phyloP scores from a whole-genome alignment of 2,113 vertebrate species.

The Mungos mungo region DNA sequence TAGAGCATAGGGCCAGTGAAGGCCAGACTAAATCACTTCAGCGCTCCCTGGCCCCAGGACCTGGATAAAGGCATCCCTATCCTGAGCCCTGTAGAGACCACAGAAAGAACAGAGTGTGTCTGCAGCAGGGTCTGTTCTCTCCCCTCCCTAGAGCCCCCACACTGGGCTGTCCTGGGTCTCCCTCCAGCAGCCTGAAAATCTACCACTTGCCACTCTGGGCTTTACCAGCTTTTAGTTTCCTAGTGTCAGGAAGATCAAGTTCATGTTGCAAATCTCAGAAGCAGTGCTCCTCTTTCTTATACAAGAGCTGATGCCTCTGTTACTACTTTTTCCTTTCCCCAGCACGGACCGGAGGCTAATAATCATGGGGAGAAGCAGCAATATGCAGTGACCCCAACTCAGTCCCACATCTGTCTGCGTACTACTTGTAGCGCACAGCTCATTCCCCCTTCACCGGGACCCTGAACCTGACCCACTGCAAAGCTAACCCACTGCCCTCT shows the following conservation, averaged over 20 bases:
- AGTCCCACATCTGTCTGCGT: not conserved
- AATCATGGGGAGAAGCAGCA: not conserved
- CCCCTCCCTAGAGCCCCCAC: not conserved
- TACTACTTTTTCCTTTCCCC: not conserved
- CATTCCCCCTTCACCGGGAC: too few relatives aligned
- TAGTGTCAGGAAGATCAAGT: not conserved
- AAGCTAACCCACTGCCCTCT: not conserved
- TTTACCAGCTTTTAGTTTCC: constrained; percentile 13
- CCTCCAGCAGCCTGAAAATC: not conserved
- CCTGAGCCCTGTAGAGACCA: not conserved
- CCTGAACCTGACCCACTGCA: not conserved
- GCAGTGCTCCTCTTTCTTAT: not conserved
- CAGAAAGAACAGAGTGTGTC: accelerated
- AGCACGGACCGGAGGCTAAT: not conserved
- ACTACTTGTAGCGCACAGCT: not conserved
- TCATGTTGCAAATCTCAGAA: not conserved
- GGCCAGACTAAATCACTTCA: not conserved
- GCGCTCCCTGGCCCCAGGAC: too few relatives aligned
- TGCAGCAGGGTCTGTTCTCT: not conserved
- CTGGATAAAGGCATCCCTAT: not conserved
- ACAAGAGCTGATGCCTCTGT: not conserved
- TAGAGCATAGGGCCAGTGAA: not conserved
- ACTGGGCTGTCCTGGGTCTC: not conserved
- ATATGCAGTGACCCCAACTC: not conserved
- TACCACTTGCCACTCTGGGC: not conserved